Evolutionary conservation across 35 echinoderm and acorn worm species (phyloP).

Genomic region (Anneissia japonica): DNA sequence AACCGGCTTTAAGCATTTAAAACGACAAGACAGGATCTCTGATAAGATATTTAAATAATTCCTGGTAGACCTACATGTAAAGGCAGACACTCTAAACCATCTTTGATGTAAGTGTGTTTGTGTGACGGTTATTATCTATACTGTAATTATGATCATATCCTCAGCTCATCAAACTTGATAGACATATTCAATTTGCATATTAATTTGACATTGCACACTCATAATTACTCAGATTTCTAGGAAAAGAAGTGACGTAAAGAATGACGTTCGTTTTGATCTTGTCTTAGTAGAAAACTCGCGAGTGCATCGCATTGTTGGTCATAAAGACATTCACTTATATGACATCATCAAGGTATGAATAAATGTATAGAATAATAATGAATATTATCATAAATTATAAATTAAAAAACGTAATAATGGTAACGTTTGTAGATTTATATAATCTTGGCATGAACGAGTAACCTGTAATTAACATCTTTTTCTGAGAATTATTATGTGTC

Average conservation of each 20-base stretch:
- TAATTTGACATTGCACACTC: neutral
- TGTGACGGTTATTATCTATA: too few species aligned
- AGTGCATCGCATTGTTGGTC: slow-evolving; percentile 78
- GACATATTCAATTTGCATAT: neutral
- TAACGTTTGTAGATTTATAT: too few species aligned
- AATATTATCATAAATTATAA: neutral
- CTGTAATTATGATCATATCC: neutral
- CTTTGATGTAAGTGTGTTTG: neutral
- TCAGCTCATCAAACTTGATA: neutral
- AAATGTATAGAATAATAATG: neutral
- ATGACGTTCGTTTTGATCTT: slow-evolving; percentile 71
- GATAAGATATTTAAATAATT: neutral
- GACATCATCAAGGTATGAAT: slow-evolving; percentile 82
- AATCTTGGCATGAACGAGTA: too few species aligned
- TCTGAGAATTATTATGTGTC: too few species aligned
- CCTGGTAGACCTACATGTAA: neutral
- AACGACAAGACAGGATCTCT: too few species aligned
- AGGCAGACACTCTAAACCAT: neutral
- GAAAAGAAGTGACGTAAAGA: slow-evolving; percentile 46
- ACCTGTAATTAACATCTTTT: too few species aligned
- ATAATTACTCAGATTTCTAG: slow-evolving; percentile 77
- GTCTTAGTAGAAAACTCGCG: slow-evolving; percentile 54
- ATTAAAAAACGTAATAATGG: too few species aligned
- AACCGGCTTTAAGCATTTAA: too few species aligned
- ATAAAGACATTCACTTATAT: slow-evolving; percentile 91